These are phyloP conservation scores for Uloborus plumipes DNA, from an alignment of 2,888 invertebrate species.

Conservation along the genomic window DNA sequence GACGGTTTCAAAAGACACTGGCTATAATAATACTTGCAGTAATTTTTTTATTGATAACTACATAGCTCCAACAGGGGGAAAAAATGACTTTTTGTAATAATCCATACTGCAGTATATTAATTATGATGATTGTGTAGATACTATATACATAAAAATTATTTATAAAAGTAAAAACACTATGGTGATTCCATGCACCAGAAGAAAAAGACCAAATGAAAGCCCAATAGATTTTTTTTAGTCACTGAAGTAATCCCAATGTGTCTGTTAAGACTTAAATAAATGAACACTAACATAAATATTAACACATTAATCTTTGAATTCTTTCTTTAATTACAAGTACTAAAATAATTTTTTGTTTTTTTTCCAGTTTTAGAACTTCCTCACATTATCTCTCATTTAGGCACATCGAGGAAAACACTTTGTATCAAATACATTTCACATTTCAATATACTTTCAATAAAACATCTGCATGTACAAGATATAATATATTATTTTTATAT, in stretches of 20 bases:
- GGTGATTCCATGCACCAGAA: constrained; percentile 21
- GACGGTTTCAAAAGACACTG: constrained; percentile 25
- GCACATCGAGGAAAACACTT: constrained; percentile 6
- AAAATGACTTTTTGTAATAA: not conserved
- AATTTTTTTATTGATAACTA: not conserved
- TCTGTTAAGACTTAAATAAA: constrained; percentile 2
- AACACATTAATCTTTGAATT: not conserved
- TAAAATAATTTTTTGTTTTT: too few relatives aligned
- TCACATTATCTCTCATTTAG: constrained; percentile 15
- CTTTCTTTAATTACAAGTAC: not conserved
- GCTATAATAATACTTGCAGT: constrained; percentile 25
- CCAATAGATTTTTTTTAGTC: constrained; percentile 5
- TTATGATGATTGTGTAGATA: constrained; percentile 5
- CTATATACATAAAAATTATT: constrained; percentile 19
- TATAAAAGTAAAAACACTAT: constrained; percentile 30
- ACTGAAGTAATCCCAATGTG: constrained; percentile 6
- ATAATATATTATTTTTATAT: constrained; percentile 7
- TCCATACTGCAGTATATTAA: not conserved
- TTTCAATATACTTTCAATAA: constrained; percentile 5
- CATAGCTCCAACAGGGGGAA: constrained; percentile 15
- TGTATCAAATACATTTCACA: not conserved
- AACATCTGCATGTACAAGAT: constrained; percentile 4
- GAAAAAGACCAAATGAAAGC: too few relatives aligned
- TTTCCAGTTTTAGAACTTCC: not conserved
- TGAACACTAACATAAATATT: constrained; percentile 3